A percentile compares a stretch with the other conserved stretches of the same genome.
phyloP scores from a whole-genome alignment of 1,140 invertebrate genomes.

The Chrysopa pallens region DNA sequence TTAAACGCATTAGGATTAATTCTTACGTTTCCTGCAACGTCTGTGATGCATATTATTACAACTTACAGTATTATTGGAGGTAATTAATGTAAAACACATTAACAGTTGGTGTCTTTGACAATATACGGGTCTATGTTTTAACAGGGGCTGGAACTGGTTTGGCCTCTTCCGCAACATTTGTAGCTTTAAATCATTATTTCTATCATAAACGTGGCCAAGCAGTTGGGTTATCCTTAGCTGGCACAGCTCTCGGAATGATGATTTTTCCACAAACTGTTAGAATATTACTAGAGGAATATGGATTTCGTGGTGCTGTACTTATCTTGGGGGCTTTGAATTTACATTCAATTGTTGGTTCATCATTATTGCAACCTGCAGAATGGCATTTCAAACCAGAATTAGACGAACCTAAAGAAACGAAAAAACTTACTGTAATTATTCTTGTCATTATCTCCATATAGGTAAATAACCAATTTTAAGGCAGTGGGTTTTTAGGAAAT shows the following conservation, averaged over 20 bases:
- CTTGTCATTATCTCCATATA: too few species aligned
- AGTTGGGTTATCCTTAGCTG: slow-evolving; percentile 54
- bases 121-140: slow-evolving; percentile 9
- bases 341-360: slow-evolving; percentile 43
- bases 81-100: slow-evolving; percentile 18
- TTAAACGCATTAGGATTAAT: slow-evolving; percentile 44
- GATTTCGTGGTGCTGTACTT: slow-evolving; percentile 43
- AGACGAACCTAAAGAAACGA: slow-evolving; percentile 30
- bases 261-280: slow-evolving; percentile 51
- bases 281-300: slow-evolving; percentile 34
- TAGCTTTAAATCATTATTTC: slow-evolving; percentile 56
- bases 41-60: slow-evolving; percentile 48
- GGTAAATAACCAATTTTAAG: background rate
- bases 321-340: slow-evolving; percentile 43
- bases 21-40: slow-evolving; percentile 43
- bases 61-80: slow-evolving; percentile 61
- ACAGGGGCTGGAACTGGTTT: slow-evolving; percentile 50
- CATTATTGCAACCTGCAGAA: slow-evolving; percentile 44
- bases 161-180: slow-evolving; percentile 48
- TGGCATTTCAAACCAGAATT: slow-evolving; percentile 40
- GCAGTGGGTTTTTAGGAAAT: slow-evolving; percentile 29
- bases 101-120: too few species aligned
- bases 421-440: slow-evolving; percentile 6
- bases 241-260: slow-evolving; percentile 55
- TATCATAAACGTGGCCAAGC: slow-evolving; percentile 53